Evolutionary conservation across 1,140 invertebrate genomes (phyloP).

Genomic region (Aphelenchoides fujianensis): DNA sequence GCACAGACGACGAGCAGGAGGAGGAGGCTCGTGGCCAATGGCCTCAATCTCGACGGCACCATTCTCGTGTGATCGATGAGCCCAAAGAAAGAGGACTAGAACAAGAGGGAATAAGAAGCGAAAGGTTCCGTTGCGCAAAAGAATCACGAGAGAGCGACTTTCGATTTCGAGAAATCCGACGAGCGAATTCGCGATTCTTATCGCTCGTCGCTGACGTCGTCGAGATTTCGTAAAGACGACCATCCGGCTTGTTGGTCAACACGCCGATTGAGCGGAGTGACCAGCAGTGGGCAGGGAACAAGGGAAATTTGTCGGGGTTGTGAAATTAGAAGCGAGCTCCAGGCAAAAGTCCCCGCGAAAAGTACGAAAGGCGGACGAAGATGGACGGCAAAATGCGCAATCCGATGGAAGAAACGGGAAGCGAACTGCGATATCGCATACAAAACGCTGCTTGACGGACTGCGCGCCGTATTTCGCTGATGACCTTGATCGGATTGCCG

Average conservation of each 20-base stretch:
- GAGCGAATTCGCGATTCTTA: no score
- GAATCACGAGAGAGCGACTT: neutral
- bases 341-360: no score
- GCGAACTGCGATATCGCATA: neutral
- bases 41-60: neutral
- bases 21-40: no score
- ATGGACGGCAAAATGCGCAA: neutral
- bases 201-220: no score
- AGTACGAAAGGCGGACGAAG: neutral
- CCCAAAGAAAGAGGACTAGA: neutral
- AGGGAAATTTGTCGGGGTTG: no score
- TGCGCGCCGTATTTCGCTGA: neutral
- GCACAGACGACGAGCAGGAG: no score
- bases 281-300: no score
- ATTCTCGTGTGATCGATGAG: neutral
- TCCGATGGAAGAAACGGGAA: neutral
- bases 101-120: neutral
- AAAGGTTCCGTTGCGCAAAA: neutral
- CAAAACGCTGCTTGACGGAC: neutral
- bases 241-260: no score
- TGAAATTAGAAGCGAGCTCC: no score
- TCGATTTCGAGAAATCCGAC: neutral
- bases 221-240: no score
- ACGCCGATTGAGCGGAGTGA: no score
- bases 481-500: conserved; percentile 4